Percentiles rank a stretch among this genome's conserved stretches.
These are phyloP conservation scores for Apeira syringaria DNA, from an alignment of 2,888 invertebrate species.

Conservation along the genomic window DNA sequence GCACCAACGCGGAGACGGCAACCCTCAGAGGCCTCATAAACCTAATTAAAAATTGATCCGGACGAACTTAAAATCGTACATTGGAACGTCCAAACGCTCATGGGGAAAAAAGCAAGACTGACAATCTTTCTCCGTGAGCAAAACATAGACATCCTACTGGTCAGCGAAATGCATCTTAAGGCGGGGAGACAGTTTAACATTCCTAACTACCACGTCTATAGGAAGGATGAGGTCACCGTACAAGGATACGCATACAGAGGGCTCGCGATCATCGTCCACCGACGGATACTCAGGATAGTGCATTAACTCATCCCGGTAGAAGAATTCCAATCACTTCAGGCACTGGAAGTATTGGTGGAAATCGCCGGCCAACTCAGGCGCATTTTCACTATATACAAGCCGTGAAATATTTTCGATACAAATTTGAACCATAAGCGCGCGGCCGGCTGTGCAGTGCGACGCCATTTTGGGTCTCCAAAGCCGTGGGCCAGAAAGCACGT, in stretches of 20 bases:
- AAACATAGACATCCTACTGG: constrained; percentile 1
- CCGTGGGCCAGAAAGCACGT: no score
- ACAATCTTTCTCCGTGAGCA: constrained; percentile 10
- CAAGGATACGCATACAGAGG: neutral
- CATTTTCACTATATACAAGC: neutral
- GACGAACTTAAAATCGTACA: constrained; percentile 2
- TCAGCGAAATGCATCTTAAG: constrained; percentile 4
- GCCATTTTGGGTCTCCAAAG: no score
- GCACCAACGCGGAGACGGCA: constrained; percentile 2
- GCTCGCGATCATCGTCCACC: neutral
- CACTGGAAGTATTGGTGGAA: neutral
- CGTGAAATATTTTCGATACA: no score
- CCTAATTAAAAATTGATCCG: constrained; percentile 1
- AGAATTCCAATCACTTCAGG: neutral
- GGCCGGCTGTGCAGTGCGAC: no score
- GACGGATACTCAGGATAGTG: neutral
- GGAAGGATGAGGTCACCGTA: neutral
- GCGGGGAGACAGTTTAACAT: no score
- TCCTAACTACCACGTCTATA: constrained; percentile 4
- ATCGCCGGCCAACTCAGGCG: neutral
- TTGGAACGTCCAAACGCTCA: constrained; percentile 10
- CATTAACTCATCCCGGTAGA: neutral
- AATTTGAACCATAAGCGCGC: no score
- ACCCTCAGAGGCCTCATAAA: constrained; percentile 7
- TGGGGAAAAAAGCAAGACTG: constrained; percentile 11